These are phyloP conservation scores for Setipinna tenuifilis DNA, from an alignment of 2,797 vertebrate species.

Conservation along the genomic window DNA sequence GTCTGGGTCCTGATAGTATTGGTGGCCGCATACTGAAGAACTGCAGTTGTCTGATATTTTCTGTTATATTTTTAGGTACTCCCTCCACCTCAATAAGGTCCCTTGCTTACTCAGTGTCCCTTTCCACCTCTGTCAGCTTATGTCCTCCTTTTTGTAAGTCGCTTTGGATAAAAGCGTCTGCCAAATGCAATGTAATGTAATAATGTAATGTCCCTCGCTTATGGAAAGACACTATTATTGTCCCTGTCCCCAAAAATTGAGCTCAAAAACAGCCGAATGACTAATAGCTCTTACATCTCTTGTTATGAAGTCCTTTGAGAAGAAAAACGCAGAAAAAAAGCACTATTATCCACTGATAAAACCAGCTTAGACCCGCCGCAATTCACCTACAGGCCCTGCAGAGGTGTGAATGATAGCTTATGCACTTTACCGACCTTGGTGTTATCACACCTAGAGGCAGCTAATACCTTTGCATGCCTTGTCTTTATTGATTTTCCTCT, in stretches of 20 bases:
- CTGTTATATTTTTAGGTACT: not conserved
- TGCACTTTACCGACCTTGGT: too few species aligned
- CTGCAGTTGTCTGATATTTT: not conserved
- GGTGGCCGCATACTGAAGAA: not conserved
- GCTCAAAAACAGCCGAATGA: not conserved
- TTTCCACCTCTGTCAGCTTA: too few species aligned
- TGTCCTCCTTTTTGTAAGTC: too few species aligned
- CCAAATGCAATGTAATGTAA: too few species aligned
- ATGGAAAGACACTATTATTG: not conserved
- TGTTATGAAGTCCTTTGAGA: not conserved
- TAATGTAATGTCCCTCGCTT: too few species aligned
- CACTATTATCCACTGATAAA: too few species aligned
- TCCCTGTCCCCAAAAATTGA: not conserved
- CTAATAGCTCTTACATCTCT: not conserved
- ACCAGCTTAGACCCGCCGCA: too few species aligned
- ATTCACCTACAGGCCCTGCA: not conserved
- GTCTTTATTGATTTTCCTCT: not conserved
- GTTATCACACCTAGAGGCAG: not conserved
- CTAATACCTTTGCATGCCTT: not conserved
- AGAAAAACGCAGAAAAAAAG: too few species aligned
- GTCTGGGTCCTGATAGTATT: not conserved
- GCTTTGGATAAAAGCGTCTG: too few species aligned
- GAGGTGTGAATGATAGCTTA: too few species aligned
- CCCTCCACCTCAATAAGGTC: not conserved
- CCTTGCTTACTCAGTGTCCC: too few species aligned